These are phyloP conservation scores for Plectropomus leopardus DNA, from an alignment of 2,113 vertebrate species.

Conservation along the genomic window DNA sequence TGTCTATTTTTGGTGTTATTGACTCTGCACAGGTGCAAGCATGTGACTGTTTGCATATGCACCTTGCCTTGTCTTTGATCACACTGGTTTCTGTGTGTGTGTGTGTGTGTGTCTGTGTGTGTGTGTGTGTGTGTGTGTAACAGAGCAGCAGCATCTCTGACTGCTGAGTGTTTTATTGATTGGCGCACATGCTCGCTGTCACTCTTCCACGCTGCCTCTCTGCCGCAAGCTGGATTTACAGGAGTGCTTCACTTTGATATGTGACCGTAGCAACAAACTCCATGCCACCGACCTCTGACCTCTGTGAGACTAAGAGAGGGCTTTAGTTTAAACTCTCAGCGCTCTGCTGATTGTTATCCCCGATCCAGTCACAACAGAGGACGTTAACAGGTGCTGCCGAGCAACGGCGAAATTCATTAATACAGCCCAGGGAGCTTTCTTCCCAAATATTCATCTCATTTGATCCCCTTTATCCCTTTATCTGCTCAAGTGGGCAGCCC, in stretches of 20 bases:
- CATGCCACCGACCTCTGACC: slow-evolving; percentile 60
- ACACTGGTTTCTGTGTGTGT: background rate
- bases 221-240: slow-evolving; percentile 61
- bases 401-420: slow-evolving; percentile 53
- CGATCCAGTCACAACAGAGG: slow-evolving; percentile 43
- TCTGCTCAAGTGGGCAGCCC: slow-evolving; percentile 28
- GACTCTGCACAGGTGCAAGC: slow-evolving; percentile 62
- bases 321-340: slow-evolving; percentile 32
- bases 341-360: slow-evolving; percentile 59
- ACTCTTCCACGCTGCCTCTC: slow-evolving; percentile 40
- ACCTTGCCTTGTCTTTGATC: slow-evolving; percentile 32
- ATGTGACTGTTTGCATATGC: slow-evolving; percentile 35
- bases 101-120: no score
- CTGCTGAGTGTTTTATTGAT: slow-evolving; percentile 74
- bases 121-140: slow-evolving; percentile 34
- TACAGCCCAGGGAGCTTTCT: slow-evolving; percentile 1
- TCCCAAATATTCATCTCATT: slow-evolving; percentile 28
- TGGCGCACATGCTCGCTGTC: slow-evolving; percentile 69
- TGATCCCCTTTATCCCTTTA: slow-evolving; percentile 38
- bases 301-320: slow-evolving; percentile 19
- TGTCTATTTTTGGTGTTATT: slow-evolving; percentile 30
- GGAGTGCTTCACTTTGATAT: slow-evolving; percentile 57
- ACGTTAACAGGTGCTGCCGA: slow-evolving; percentile 63
- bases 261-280: slow-evolving; percentile 37
- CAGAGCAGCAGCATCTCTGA: slow-evolving; percentile 41